Base-by-base conservation (phyloP, 2,797 vertebrate genomes). In the Bucorvus abyssinicus region DNA sequence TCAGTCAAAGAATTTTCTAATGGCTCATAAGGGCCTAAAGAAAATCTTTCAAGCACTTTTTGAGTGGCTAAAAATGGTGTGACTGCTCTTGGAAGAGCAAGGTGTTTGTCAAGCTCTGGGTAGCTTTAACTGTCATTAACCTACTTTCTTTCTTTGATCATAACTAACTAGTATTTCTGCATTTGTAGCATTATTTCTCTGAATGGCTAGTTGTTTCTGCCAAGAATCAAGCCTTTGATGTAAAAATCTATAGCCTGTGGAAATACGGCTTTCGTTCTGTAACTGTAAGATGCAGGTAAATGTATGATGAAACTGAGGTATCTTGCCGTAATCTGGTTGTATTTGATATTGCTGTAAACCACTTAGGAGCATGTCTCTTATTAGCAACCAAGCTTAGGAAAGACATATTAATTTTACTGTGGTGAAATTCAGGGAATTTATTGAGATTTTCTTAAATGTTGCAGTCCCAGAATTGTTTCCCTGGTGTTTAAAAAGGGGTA, bases 221-320 rank as follows among this genome's bases (percentile, higher is more conserved):
- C 87, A 97, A 92, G 77, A 95, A 90, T 47, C 19, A 87, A 88
- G 30, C 14, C 75, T 95, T 95, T 94, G 67, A 92, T 94, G 59
- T 83, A 89, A 95, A 95, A 94, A 83, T 77, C 38, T n/a, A 14
- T 84, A 81, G 76, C 79, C 76, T 88, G 92, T 84, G 80, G 90
- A 91, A 94, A 94, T 69, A 84, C n/a, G 74, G 73, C 27, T 12
- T 65, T 77, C 16, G 15, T 93, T 94, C 56, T 88, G 38, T 50
- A 81, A 22, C 29, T 45, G 3, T 65, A 75, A 93, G 34, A 84
- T 69, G 55, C 56, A 85, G 55, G 67, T 86, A 93, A 80, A 84
- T 22, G 14, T 42, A 27, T 70, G 40, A 81, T 40, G 40, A 94
- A 90, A 94, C 40, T 2, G 1, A 60, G 30, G 24, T 68, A 23